Conservation (phyloP, 2,113 vertebrate genomes). For the Archocentrus centrarchus region DNA sequence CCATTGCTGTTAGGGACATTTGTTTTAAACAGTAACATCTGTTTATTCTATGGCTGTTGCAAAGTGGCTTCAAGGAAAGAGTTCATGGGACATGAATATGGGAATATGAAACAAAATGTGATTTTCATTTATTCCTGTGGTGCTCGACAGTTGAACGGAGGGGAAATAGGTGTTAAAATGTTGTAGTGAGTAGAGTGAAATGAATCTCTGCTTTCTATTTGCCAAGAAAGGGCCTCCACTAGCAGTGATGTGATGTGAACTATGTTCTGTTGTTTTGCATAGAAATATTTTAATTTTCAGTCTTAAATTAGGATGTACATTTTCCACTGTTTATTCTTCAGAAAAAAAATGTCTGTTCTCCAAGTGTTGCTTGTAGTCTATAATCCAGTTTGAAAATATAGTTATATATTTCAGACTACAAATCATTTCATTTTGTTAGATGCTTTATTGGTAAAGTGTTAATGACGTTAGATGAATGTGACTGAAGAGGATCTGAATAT, state of each 20-base stretch:
- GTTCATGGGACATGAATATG: neutral
- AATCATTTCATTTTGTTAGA: neutral
- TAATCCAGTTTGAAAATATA: constrained; percentile 1
- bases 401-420: constrained; percentile 12
- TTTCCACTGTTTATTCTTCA: constrained; percentile 29
- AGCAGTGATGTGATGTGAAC: constrained; percentile 39
- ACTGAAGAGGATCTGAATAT: constrained; percentile 13
- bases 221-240: constrained; percentile 54
- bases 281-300: constrained; percentile 9
- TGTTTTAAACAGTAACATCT: neutral
- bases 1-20: constrained; percentile 6
- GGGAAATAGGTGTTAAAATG: constrained; percentile 9
- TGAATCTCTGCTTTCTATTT: constrained; percentile 45
- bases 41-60: neutral
- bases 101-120: constrained; percentile 16
- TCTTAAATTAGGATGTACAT: constrained; percentile 12
- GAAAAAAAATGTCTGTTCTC: neutral
- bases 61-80: neutral
- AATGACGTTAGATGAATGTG: constrained; percentile 10
- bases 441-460: constrained; percentile 26
- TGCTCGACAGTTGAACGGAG: constrained; percentile 37
- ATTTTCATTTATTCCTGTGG: constrained; percentile 8
- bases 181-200: constrained; percentile 14
- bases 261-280: constrained; percentile 24
- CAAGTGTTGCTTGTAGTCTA: neutral